Evolutionary conservation across 2,113 vertebrate species (phyloP).

Genomic region (Heloderma charlesbogerti): DNA sequence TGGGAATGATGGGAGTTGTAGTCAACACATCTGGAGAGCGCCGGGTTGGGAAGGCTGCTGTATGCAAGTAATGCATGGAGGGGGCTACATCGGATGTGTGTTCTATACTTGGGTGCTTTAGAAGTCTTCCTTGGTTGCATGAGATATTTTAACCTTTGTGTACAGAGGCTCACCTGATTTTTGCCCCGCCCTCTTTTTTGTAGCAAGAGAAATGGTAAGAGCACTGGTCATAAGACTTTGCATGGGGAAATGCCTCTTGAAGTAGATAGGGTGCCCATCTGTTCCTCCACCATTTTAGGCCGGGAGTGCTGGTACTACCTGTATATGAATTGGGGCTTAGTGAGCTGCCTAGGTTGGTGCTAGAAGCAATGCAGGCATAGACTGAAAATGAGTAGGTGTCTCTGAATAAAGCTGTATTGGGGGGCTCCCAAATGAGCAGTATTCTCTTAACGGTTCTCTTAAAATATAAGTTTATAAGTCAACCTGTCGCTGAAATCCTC

Average conservation of each 20-base stretch:
- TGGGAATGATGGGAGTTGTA: no score
- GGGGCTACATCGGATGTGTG: background rate
- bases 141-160: background rate
- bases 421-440: background rate
- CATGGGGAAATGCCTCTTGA: background rate
- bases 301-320: background rate
- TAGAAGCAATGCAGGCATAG: background rate
- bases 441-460: background rate
- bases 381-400: background rate
- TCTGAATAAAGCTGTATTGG: background rate
- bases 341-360: background rate
- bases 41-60: no score
- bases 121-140: background rate
- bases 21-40: no score
- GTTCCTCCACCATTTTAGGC: background rate
- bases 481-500: no score
- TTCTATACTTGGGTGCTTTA: background rate
- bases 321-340: background rate
- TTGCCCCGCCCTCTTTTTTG: background rate
- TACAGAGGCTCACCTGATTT: background rate
- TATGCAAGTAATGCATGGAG: background rate
- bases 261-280: background rate
- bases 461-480: background rate
- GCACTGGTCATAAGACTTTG: no score
- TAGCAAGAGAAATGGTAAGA: background rate